These are phyloP conservation scores for Salpingus planirostris DNA, from an alignment of 2,888 invertebrate genomes.

Conservation along the genomic window DNA sequence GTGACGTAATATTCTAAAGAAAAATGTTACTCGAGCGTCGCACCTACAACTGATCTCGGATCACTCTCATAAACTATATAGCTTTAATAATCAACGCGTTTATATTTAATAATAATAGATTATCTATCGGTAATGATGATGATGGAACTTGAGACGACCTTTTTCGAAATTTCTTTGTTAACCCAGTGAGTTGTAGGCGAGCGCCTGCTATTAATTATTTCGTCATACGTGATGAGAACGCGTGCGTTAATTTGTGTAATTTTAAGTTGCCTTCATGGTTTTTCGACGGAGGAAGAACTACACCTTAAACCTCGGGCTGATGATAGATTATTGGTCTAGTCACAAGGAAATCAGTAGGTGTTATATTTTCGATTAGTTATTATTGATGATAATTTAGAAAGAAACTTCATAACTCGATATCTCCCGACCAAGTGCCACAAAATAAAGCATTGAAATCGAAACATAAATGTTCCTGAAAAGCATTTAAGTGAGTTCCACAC, in stretches of 20 bases:
- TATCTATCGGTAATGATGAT: no score
- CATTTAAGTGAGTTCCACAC: slow-evolving; percentile 35
- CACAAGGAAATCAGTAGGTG: slow-evolving; percentile 27
- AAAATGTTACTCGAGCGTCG: no score
- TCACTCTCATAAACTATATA: no score
- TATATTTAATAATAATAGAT: no score
- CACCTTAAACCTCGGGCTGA: slow-evolving; percentile 32
- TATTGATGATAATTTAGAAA: slow-evolving; percentile 4
- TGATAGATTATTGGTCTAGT: slow-evolving; percentile 33
- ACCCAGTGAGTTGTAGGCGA: no score
- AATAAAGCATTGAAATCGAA: slow-evolving; percentile 28
- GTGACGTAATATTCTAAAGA: no score
- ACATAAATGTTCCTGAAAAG: slow-evolving; percentile 45
- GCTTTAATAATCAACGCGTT: no score
- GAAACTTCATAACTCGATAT: slow-evolving; percentile 36
- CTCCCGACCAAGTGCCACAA: slow-evolving; percentile 43
- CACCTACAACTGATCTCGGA: no score
- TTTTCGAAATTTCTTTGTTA: no score
- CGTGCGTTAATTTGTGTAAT: slow-evolving; percentile 6
- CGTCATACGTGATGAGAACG: no score
- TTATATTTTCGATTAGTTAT: slow-evolving; percentile 16
- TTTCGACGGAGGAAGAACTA: slow-evolving; percentile 24
- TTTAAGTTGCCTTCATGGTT: slow-evolving; percentile 29
- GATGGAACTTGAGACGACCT: slow-evolving; percentile 31
- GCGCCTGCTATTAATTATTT: no score